Base-by-base conservation (phyloP, 37 sponge, comb jelly and placozoan genomes). In the Oopsacas minuta region DNA sequence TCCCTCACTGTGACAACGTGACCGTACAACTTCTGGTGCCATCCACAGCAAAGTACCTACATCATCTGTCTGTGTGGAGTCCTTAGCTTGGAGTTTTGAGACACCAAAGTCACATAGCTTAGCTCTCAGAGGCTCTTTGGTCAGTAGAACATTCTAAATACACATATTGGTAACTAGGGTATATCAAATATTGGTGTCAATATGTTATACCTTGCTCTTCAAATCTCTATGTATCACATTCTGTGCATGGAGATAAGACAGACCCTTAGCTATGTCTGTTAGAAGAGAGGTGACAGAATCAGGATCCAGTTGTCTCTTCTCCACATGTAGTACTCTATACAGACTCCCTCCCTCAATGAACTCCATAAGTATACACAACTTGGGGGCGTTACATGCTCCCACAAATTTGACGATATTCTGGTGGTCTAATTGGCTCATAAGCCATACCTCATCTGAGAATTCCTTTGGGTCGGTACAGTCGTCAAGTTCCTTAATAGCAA, bases 341-440 rank as follows among this genome's bases (percentile, higher is more conserved):
- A 61, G 75, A 61, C 75, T 61, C 32, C 75, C 75, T 12, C 75
- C 75, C 30, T 61, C 75, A 61, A 61, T 61, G 75, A 61, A 61
- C 30, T 61, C 75, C 75, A 61, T 61, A 25, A 61, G 17, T 25
- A 61, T 61, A 34, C 75, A 61, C 28, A 61, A 12, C 22, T 12
- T 3, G 28, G 75, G 75, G 32, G 30, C 22, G 75, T 3, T 61
- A 34, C 75, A 61, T 3, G 75, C 75, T 25, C 75, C 75, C 30
- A 61, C 75, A 61, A 61, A 61, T n/a, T 12, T 3, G 30, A 61
- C 75, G 30, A 61, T 61, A 12, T 61, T 61, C 17, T 25, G 17
- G 30, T 61, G 75, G 75, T 61, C 75, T 34, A 61, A 34, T 34
- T 61, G 75, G 28, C 75, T 61, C 75, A 61, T 61, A 5, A 61